A percentile compares a stretch with the other conserved stretches of the same genome.
These are phyloP conservation scores for Leptobrachium leishanense DNA, from an alignment of 2,113 vertebrate genomes.

Conservation along the genomic window DNA sequence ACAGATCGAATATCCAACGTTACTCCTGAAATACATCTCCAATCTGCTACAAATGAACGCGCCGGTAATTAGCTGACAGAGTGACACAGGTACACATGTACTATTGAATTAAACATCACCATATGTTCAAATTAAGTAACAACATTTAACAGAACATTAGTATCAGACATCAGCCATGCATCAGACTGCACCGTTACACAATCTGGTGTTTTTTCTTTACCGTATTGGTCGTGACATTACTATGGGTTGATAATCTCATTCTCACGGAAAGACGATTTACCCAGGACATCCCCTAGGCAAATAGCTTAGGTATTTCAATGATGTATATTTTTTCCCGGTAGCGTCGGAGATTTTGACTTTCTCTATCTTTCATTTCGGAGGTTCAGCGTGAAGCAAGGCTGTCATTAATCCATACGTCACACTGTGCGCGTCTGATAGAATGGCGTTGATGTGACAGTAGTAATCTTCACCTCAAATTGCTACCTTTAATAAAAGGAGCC, in stretches of 20 bases:
- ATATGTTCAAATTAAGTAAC: constrained; percentile 26
- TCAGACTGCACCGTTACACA: background rate
- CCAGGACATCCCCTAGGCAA: background rate
- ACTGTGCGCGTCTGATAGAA: too few relatives aligned
- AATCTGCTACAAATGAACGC: background rate
- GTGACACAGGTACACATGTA: constrained; percentile 16
- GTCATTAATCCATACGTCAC: background rate
- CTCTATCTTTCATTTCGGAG: background rate
- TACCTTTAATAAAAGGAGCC: too few relatives aligned
- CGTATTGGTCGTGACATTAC: too few relatives aligned
- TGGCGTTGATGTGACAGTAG: too few relatives aligned
- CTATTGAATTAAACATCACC: constrained; percentile 41
- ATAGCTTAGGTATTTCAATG: background rate
- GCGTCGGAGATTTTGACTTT: background rate
- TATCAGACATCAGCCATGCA: background rate
- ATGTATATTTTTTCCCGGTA: background rate
- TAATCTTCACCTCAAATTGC: too few relatives aligned
- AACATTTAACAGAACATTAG: background rate
- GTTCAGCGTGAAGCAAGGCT: background rate
- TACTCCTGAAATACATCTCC: background rate
- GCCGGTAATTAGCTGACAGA: constrained; percentile 6
- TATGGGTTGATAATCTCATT: too few relatives aligned
- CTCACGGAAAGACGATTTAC: background rate
- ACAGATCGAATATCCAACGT: background rate
- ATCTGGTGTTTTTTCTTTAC: background rate